Conservation (phyloP, 2,888 invertebrate genomes). For the Thumatha senex region DNA sequence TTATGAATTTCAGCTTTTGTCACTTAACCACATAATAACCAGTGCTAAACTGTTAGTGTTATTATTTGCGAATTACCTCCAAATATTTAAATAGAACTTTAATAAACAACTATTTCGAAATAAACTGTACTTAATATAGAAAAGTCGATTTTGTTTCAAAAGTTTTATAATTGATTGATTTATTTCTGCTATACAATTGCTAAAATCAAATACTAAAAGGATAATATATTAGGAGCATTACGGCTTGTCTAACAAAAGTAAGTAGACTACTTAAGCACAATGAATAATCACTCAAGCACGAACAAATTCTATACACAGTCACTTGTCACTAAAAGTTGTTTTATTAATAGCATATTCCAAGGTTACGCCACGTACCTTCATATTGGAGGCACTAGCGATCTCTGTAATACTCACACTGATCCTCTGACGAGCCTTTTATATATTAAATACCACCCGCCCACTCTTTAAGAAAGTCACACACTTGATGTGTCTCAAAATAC, state of each 20-base stretch:
- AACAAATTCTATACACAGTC: slow-evolving; percentile 9
- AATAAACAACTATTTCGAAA: no score
- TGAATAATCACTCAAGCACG: slow-evolving; percentile 5
- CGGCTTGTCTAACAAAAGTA: not conserved
- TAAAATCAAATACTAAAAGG: no score
- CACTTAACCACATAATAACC: no score
- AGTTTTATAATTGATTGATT: no score
- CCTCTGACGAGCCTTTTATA: slow-evolving; percentile 64
- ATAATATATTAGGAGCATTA: no score
- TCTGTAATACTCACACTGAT: slow-evolving; percentile 58
- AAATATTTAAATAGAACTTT: no score
- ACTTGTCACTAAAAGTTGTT: slow-evolving; percentile 27
- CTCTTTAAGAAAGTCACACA: slow-evolving; percentile 58
- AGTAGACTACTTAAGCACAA: not conserved
- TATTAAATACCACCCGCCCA: slow-evolving; percentile 67
- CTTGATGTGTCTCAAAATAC: slow-evolving; percentile 51
- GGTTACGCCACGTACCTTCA: slow-evolving; percentile 64
- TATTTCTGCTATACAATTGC: no score
- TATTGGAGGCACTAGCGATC: slow-evolving; percentile 60
- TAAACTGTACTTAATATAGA: no score
- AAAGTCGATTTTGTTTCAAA: no score
- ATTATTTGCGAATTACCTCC: no score
- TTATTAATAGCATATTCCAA: slow-evolving; percentile 23
- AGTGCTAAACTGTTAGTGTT: no score
- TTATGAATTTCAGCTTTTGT: no score